phyloP scores from a whole-genome alignment of 2,888 invertebrate genomes.

The Schrankia costaestrigalis region DNA sequence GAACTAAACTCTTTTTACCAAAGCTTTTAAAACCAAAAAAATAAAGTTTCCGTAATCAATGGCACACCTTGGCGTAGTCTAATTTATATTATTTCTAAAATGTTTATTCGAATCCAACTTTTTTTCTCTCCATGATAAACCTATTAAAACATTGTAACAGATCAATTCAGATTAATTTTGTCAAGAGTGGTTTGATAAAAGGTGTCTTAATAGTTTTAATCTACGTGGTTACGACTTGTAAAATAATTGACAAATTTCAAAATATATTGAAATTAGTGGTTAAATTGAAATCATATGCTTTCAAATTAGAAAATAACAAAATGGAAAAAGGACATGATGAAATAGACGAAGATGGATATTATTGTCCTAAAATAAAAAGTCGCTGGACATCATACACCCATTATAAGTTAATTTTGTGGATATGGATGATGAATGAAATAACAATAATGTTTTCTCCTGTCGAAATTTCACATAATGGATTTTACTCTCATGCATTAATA shows the following conservation, averaged over 20 bases:
- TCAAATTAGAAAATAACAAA: no score
- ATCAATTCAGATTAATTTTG: conserved; percentile 4
- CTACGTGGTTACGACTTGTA: conserved; percentile 27
- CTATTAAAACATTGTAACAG: conserved; percentile 30
- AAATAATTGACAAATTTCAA: no score
- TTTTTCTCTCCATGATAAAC: conserved; percentile 41
- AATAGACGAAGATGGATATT: conserved; percentile 35
- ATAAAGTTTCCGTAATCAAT: no score
- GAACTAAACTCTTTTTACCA: no score
- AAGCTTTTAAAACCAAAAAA: no score
- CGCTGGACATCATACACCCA: conserved; percentile 55
- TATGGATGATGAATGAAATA: conserved; percentile 65
- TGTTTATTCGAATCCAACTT: conserved; percentile 63
- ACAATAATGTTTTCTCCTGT: conserved; percentile 46
- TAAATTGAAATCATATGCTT: conserved; percentile 3
- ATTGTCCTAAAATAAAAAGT: conserved; percentile 34
- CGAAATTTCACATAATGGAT: conserved; percentile 56
- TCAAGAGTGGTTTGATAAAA: conserved; percentile 3
- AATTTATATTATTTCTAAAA: conserved; percentile 72
- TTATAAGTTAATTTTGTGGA: conserved; percentile 58
- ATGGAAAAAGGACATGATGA: conserved; percentile 23
- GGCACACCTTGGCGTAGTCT: no score
- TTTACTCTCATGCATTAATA: conserved; percentile 45
- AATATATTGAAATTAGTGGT: no score
- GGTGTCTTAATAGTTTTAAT: conserved; percentile 8